phyloP scores from a whole-genome alignment of 2,888 invertebrate genomes.

The Microctonus brassicae region DNA sequence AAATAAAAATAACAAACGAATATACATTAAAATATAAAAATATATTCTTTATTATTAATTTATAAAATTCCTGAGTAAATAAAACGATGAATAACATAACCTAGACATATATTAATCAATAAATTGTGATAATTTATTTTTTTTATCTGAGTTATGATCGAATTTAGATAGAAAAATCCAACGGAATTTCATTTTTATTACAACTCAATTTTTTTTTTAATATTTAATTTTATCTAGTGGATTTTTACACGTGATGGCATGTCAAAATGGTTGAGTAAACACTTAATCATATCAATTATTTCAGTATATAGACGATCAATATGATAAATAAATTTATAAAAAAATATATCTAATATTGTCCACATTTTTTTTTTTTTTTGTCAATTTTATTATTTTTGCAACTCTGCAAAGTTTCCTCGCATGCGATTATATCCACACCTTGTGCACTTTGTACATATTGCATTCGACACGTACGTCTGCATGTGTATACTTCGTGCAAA shows the following conservation, averaged over 20 bases:
- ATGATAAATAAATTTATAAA: too few relatives aligned
- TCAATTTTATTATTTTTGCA: background rate
- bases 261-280: background rate
- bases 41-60: too few relatives aligned
- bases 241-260: background rate
- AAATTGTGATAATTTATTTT: background rate
- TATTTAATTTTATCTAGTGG: background rate
- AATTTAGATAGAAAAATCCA: background rate
- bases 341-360: too few relatives aligned
- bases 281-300: background rate
- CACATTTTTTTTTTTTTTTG: too few relatives aligned
- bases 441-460: background rate
- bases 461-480: background rate
- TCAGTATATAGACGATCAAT: background rate
- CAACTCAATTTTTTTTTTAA: background rate
- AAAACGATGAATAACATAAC: background rate
- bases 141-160: background rate
- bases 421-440: background rate
- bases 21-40: background rate
- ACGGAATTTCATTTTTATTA: background rate
- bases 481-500: background rate
- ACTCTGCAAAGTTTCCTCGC: background rate
- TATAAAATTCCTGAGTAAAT: too few relatives aligned
- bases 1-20: background rate
- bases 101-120: background rate